Percentiles rank a stretch among this genome's conserved stretches.
These are phyloP conservation scores for Eilema griseolum DNA, from an alignment of 2,888 invertebrate genomes.

Conservation along the genomic window DNA sequence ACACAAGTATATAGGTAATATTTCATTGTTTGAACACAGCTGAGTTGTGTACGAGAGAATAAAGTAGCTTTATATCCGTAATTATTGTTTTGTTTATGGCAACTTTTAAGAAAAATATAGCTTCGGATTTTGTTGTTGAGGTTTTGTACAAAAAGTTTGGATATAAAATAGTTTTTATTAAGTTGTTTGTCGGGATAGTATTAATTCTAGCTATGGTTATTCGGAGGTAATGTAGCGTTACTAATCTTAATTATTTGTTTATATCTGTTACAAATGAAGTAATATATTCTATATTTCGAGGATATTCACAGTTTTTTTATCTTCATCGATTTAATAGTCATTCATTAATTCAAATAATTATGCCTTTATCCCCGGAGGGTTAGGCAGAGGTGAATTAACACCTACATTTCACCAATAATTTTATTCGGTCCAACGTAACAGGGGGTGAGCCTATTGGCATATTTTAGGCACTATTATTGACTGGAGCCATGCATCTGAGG, in stretches of 20 bases:
- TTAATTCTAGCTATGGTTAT: not conserved
- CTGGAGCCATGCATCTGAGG: too few relatives aligned
- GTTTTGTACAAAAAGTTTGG: slow-evolving; percentile 6
- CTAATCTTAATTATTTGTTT: not conserved
- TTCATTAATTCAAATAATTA: too few relatives aligned
- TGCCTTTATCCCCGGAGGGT: too few relatives aligned
- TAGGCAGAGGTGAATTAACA: too few relatives aligned
- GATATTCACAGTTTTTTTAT: too few relatives aligned
- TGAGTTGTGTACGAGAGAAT: slow-evolving; percentile 34
- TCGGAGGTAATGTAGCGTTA: not conserved
- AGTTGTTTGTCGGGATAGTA: not conserved
- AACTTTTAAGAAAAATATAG: slow-evolving; percentile 9
- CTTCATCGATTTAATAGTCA: too few relatives aligned
- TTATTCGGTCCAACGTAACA: too few relatives aligned
- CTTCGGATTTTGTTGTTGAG: not conserved
- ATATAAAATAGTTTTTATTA: not conserved
- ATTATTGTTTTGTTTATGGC: slow-evolving; percentile 18
- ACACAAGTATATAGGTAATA: slow-evolving; percentile 35
- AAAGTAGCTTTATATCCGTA: slow-evolving; percentile 26
- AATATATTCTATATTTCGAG: too few relatives aligned
- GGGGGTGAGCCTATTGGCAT: too few relatives aligned
- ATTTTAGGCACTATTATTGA: too few relatives aligned
- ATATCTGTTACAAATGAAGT: not conserved
- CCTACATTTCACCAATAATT: too few relatives aligned
- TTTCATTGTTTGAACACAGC: slow-evolving; percentile 46